Evolutionary conservation across 2,113 vertebrate genomes (phyloP).

Genomic region (Ictidomys tridecemlineatus): DNA sequence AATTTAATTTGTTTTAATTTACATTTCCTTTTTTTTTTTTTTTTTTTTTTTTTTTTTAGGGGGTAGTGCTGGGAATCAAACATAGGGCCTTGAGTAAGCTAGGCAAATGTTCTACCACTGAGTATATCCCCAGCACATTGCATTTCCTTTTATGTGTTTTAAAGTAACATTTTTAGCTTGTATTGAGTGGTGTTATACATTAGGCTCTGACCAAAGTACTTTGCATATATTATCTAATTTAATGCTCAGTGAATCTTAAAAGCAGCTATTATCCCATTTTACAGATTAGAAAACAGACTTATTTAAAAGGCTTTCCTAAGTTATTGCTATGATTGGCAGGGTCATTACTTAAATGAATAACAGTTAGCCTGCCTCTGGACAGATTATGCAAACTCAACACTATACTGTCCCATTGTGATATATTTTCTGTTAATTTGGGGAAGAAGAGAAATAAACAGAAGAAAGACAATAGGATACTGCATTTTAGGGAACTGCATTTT

Average conservation of each 20-base stretch:
- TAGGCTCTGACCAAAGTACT: background rate
- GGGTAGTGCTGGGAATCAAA: no score
- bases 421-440: conserved; percentile 49
- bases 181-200: background rate
- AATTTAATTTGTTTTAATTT: conserved; percentile 17
- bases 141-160: background rate
- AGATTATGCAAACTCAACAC: background rate
- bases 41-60: no score
- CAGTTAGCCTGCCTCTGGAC: background rate
- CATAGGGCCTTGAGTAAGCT: background rate
- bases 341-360: background rate
- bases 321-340: background rate
- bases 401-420: background rate
- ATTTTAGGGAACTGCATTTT: background rate
- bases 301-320: background rate
- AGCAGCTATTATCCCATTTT: background rate
- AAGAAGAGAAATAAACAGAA: conserved; percentile 43
- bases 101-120: background rate
- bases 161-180: conserved; percentile 21
- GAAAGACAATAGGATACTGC: background rate
- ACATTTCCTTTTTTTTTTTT: no score
- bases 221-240: background rate
- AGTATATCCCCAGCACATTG: background rate
- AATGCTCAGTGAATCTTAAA: background rate
- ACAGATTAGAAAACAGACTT: conserved; percentile 11